Conservation (phyloP, 2,797 vertebrate genomes). For the Schizopygopsis malacanthus region DNA sequence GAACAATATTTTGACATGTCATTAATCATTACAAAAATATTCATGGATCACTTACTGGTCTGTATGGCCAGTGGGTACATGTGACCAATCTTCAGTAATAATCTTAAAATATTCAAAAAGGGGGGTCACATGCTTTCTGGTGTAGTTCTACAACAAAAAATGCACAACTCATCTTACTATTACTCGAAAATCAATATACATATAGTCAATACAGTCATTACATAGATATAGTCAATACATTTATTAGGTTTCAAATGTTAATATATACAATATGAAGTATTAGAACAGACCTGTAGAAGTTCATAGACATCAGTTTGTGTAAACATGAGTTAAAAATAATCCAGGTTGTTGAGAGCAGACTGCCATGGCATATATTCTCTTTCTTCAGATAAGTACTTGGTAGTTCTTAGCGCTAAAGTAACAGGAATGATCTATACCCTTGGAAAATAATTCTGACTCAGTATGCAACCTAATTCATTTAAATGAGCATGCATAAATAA, state of each 20-base stretch:
- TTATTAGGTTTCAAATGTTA: background rate
- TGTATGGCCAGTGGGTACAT: conserved; percentile 67
- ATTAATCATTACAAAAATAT: background rate
- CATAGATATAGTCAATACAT: too few species aligned
- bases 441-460: background rate
- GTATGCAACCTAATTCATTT: background rate
- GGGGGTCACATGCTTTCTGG: conserved; percentile 79
- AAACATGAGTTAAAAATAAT: conserved; percentile 87
- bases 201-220: too few species aligned
- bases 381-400: conserved; percentile 79
- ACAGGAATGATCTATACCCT: conserved; percentile 72
- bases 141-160: conserved; percentile 75
- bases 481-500: background rate
- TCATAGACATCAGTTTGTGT: conserved; percentile 83
- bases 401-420: conserved; percentile 82
- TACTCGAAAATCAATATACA: background rate
- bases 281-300: conserved; percentile 80
- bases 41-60: conserved; percentile 70
- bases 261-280: background rate
- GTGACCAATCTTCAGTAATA: conserved; percentile 67
- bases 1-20: background rate
- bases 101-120: conserved; percentile 76
- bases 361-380: conserved; percentile 87
- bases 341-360: conserved; percentile 80
- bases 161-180: background rate